A percentile compares a stretch with the other conserved stretches of the same genome.
phyloP scores from a whole-genome alignment of 2,888 invertebrate genomes.

The Hyalella azteca region DNA sequence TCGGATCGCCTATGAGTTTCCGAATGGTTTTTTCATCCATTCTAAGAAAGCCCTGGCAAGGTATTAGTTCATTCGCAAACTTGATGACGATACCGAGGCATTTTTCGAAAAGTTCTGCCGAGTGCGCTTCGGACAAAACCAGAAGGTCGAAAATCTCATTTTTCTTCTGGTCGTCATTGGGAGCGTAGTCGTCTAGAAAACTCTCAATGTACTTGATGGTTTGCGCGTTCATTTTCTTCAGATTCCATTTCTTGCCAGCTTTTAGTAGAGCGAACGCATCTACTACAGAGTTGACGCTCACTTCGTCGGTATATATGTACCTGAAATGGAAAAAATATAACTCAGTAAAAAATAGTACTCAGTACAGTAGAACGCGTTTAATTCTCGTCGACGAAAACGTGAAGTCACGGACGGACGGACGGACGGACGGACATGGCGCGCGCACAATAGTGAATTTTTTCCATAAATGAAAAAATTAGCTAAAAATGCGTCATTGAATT shows the following conservation, averaged over 20 bases:
- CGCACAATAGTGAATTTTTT: too few species aligned
- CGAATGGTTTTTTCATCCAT: conserved; percentile 46
- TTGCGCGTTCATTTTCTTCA: conserved; percentile 48
- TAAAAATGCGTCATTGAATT: too few species aligned
- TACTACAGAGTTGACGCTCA: conserved; percentile 46
- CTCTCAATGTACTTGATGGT: conserved; percentile 49
- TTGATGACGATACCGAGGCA: conserved; percentile 51
- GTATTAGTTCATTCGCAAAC: conserved; percentile 44
- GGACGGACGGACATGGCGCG: too few species aligned
- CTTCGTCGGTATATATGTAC: conserved; percentile 56
- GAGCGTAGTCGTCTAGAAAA: conserved; percentile 51
- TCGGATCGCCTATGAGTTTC: conserved; percentile 45
- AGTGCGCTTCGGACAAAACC: conserved; percentile 45
- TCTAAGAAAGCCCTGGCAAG: conserved; percentile 49
- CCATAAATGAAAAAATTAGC: too few species aligned
- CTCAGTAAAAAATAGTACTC: too few species aligned
- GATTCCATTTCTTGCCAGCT: conserved; percentile 52
- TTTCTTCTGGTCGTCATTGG: conserved; percentile 46
- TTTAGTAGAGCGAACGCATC: conserved; percentile 47
- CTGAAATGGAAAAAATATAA: too few species aligned
- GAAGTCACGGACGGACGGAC: too few species aligned
- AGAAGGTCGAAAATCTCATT: conserved; percentile 55
- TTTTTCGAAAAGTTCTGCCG: conserved; percentile 39
- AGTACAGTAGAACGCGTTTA: too few species aligned
- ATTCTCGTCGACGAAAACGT: too few species aligned